Evolutionary conservation across 2,797 vertebrate genomes (phyloP), one percentile per base, ranked within the genome.

Genomic region (Neostethus bicornis): DNA sequence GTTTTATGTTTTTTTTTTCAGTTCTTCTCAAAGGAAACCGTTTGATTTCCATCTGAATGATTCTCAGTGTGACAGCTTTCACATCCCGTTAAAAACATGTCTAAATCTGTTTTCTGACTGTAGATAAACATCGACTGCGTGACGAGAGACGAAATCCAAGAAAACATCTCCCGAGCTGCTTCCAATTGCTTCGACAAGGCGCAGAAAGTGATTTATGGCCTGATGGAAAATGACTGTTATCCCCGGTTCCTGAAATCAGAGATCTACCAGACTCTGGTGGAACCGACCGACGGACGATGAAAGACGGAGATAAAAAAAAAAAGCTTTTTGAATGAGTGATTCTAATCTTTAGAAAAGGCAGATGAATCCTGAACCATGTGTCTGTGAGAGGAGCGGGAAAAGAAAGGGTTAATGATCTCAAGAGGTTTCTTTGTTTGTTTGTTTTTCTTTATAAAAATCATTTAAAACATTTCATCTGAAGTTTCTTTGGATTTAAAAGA

Each of bases 81-180:
- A 61, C 19, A 35, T n/a, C 3, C 14, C 39, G 37, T 52, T 59
- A 32, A 54, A 70, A 35, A 38, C 32, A 46, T 31, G 54, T 70
- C 34, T 44, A 28, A 50, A 68, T 50, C 23, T 77, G 35, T 68
- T 77, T 79, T 77, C 65, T 50, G 10, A 82, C 79, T 49, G 52
- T 91, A 96, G 94, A 92, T 96, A 77, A 96, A 96, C 77, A 94
- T 95, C 58, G 94, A 96, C 85, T 94, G 92, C 76, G 91, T 79
- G 20, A 95, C 94, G 41, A 92, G 93, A 75, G 89, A 61, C 2
- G 79, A 88, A 76, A 96, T 95, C 68, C 85, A 87, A 53, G 81
- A 87, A 77, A 93, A 85, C 21, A 84, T 96, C 58, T 90, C 85
- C 0, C 80, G 92, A 53, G 92, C 92, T 45, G 93, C 86, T 14